These are phyloP conservation scores for Silurus asotus DNA, from an alignment of 2,113 vertebrate species.

Conservation along the genomic window DNA sequence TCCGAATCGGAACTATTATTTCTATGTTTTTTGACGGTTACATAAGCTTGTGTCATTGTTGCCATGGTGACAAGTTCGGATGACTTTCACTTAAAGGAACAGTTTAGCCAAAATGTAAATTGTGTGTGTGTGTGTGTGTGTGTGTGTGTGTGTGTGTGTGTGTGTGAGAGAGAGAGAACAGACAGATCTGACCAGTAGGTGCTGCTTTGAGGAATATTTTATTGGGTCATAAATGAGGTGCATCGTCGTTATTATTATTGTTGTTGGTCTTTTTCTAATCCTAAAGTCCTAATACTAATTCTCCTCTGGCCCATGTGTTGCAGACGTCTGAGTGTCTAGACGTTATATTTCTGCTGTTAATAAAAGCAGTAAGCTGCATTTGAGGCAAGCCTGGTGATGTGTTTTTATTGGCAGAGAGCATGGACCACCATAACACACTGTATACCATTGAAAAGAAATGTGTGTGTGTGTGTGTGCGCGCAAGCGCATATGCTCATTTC, in stretches of 20 bases:
- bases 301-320: constrained; percentile 56
- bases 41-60: constrained; percentile 32
- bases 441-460: background rate
- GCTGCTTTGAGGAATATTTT: constrained; percentile 84
- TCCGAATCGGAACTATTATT: background rate
- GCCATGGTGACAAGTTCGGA: constrained; percentile 62
- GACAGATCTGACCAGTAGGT: constrained; percentile 87
- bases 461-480: background rate
- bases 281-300: constrained; percentile 58
- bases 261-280: background rate
- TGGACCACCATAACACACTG: background rate
- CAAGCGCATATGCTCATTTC: background rate
- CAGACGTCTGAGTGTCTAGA: constrained; percentile 34
- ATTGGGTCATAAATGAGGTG: constrained; percentile 57
- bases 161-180: constrained; percentile 67
- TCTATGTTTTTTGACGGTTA: constrained; percentile 65
- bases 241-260: background rate
- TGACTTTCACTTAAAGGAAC: background rate
- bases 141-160: background rate
- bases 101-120: background rate
- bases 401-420: background rate
- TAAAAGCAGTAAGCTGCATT: constrained; percentile 72
- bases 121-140: background rate
- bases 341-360: constrained; percentile 70
- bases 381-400: constrained; percentile 12